Evolutionary conservation across 1,140 invertebrate genomes (phyloP).

Genomic region (Streblospio benedicti): DNA sequence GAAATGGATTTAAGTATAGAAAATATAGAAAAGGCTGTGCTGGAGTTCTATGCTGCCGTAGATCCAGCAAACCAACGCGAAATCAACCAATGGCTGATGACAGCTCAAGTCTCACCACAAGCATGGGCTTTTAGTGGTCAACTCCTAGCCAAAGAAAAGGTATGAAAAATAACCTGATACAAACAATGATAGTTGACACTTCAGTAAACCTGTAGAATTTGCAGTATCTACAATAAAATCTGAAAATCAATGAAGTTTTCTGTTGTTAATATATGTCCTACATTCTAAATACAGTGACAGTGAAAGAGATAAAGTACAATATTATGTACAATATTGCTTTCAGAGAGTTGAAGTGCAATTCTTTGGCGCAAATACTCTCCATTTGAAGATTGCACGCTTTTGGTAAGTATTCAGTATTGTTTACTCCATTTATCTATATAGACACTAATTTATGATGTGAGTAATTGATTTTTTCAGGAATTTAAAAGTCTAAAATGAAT

Average conservation of each 20-base stretch:
- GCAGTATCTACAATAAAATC: too few relatives aligned
- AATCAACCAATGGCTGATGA: conserved; percentile 71
- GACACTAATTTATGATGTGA: not conserved
- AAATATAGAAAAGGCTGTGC: conserved; percentile 37
- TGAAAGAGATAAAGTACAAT: too few relatives aligned
- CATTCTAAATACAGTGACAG: too few relatives aligned
- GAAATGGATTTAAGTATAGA: conserved; percentile 28
- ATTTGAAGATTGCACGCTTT: conserved; percentile 74
- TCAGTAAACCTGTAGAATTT: too few relatives aligned
- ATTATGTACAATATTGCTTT: too few relatives aligned
- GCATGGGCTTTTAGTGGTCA: conserved; percentile 87
- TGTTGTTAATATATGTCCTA: too few relatives aligned
- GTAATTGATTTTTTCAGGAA: not conserved
- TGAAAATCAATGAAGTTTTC: too few relatives aligned
- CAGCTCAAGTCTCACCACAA: conserved; percentile 68
- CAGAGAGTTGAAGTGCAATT: conserved; percentile 79
- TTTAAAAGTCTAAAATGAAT: not conserved
- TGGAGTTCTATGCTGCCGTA: conserved; percentile 48
- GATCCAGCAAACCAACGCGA: conserved; percentile 54
- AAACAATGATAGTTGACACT: too few relatives aligned
- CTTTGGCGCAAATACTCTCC: conserved; percentile 80
- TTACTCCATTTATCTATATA: not conserved
- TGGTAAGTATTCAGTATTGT: conserved; percentile 51
- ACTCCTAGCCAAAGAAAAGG: conserved; percentile 66
- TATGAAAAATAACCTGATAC: conserved; percentile 42